phyloP scores from a whole-genome alignment of 2,113 vertebrate species.

The Dasypus novemcinctus region DNA sequence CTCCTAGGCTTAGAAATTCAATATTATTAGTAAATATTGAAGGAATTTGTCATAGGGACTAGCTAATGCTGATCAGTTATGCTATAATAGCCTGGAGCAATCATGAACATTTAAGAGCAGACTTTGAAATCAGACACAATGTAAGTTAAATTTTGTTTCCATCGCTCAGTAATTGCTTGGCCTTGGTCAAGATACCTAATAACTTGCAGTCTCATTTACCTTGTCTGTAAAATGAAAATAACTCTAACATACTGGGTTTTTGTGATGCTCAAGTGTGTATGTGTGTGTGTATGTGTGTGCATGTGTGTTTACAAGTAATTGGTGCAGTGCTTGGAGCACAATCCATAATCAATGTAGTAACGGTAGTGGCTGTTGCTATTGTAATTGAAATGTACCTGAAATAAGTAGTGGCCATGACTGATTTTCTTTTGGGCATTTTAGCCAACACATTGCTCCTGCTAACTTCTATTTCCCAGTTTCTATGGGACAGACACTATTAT shows the following conservation, averaged over 20 bases:
- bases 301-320: not conserved
- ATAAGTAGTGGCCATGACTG: not conserved
- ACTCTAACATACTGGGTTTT: not conserved
- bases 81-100: not conserved
- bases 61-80: not conserved
- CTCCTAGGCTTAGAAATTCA: not conserved
- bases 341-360: not conserved
- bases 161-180: not conserved
- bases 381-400: not conserved
- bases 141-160: not conserved
- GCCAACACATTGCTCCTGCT: not conserved
- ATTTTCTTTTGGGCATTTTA: not conserved
- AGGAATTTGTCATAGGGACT: not conserved
- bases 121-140: not conserved
- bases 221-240: not conserved
- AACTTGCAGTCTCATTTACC: not conserved
- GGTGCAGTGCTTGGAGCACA: not conserved
- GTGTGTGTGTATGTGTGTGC: not conserved
- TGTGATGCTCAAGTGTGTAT: not conserved
- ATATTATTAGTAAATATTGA: not conserved
- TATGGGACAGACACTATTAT: not conserved
- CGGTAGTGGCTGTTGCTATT: not conserved
- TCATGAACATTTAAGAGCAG: not conserved
- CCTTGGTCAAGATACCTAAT: not conserved
- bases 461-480: not conserved